These are phyloP conservation scores for Agrochola lota DNA, from an alignment of 2,888 invertebrate genomes.

Conservation along the genomic window DNA sequence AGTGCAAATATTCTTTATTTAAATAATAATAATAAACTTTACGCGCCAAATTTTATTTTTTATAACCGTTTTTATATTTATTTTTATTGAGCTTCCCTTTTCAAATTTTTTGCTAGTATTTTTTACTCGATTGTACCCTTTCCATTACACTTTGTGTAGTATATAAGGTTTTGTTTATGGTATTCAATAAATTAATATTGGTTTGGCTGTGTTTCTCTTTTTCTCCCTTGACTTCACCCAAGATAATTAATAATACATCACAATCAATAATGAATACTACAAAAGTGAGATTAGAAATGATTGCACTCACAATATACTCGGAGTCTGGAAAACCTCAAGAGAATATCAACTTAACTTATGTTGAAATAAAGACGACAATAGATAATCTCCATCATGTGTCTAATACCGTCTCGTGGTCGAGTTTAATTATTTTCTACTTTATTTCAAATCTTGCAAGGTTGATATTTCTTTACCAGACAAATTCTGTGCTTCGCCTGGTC, in stretches of 20 bases:
- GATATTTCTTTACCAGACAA: not conserved
- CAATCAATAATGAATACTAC: not conserved
- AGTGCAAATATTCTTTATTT: not conserved
- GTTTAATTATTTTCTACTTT: conserved; percentile 4
- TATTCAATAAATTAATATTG: conserved; percentile 84
- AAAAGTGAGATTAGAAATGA: not conserved
- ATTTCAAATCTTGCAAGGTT: not conserved
- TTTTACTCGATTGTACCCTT: not conserved
- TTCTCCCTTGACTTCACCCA: conserved; percentile 21
- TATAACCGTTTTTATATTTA: too few relatives aligned
- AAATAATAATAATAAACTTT: not conserved
- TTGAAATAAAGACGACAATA: conserved; percentile 3
- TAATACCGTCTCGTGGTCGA: not conserved
- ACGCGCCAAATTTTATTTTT: not conserved
- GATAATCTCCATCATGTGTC: not conserved
- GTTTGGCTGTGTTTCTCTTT: conserved; percentile 86
- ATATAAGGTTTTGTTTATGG: conserved; percentile 73
- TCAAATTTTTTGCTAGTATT: not conserved
- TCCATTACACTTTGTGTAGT: conserved; percentile 54
- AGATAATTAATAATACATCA: not conserved
- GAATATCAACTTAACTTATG: rapidly evolving
- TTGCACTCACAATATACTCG: not conserved
- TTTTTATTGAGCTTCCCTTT: too few relatives aligned
- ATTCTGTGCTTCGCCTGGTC: too few relatives aligned
- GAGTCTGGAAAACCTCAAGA: not conserved